A percentile compares a stretch with the other conserved stretches of the same genome.
phyloP scores from a whole-genome alignment of 2,113 vertebrate genomes.

The Natator depressus region DNA sequence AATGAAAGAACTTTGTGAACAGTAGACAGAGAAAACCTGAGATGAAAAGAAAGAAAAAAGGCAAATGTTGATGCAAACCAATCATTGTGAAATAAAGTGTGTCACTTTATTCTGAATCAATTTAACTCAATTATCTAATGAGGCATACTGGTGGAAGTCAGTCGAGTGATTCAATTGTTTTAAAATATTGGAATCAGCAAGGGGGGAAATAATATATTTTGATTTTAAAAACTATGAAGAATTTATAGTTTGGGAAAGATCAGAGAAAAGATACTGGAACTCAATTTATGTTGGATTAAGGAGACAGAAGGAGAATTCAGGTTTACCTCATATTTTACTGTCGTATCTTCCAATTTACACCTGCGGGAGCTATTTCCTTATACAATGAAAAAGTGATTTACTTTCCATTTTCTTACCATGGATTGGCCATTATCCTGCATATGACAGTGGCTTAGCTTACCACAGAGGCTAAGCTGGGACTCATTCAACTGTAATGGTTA shows the following conservation, averaged over 20 bases:
- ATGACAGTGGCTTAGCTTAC: background rate
- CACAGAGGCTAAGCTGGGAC: background rate
- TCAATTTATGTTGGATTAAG: background rate
- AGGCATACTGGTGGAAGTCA: slow-evolving; percentile 40
- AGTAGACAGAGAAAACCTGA: background rate
- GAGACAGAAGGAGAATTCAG: background rate
- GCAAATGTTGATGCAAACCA: slow-evolving; percentile 58
- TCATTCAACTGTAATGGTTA: background rate
- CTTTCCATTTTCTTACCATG: slow-evolving; percentile 28
- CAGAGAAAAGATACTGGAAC: background rate
- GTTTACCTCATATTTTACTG: background rate
- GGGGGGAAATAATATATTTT: background rate
- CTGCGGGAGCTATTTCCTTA: background rate
- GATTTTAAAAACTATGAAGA: slow-evolving; percentile 8
- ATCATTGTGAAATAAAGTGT: slow-evolving; percentile 55
- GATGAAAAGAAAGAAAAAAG: slow-evolving; percentile 31
- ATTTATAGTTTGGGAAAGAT: background rate
- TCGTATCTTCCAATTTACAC: background rate
- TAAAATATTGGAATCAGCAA: slow-evolving; percentile 49
- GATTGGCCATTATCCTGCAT: background rate
- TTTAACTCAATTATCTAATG: slow-evolving; percentile 67
- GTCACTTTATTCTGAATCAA: slow-evolving; percentile 65
- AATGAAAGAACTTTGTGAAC: slow-evolving; percentile 23
- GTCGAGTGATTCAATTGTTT: slow-evolving; percentile 32
- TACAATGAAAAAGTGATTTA: slow-evolving; percentile 13